These are phyloP conservation scores for Laspeyria flexula DNA, from an alignment of 2,888 invertebrate species.

Conservation along the genomic window DNA sequence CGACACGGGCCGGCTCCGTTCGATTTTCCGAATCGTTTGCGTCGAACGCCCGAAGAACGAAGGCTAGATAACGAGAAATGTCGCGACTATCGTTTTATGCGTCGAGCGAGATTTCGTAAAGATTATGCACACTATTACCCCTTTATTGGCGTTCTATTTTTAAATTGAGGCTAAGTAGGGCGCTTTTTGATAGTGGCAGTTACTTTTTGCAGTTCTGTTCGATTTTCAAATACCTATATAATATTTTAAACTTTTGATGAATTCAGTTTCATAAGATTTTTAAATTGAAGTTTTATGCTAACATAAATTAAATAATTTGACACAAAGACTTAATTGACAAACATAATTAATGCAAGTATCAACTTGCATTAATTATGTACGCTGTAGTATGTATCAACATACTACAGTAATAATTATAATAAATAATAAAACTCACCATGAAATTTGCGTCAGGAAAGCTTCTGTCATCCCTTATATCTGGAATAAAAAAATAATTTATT, in stretches of 20 bases:
- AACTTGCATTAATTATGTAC: too few species aligned
- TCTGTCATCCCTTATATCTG: slow-evolving; percentile 74
- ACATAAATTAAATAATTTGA: too few species aligned
- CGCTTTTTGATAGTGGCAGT: slow-evolving; percentile 18
- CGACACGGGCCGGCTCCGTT: slow-evolving; percentile 70
- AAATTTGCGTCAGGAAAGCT: slow-evolving; percentile 46
- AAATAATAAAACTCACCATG: slow-evolving; percentile 61
- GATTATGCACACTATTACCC: slow-evolving; percentile 46
- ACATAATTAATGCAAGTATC: too few species aligned
- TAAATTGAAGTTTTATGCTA: neutral
- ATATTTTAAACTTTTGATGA: neutral
- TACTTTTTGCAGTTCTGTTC: slow-evolving; percentile 14
- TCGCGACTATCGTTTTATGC: slow-evolving; percentile 72
- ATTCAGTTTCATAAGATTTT: neutral
- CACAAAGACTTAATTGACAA: too few species aligned
- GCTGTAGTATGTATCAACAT: too few species aligned
- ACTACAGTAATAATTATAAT: too few species aligned
- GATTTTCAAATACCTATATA: neutral
- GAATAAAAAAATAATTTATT: slow-evolving; percentile 54
- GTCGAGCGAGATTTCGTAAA: slow-evolving; percentile 49
- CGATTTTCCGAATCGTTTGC: slow-evolving; percentile 84
- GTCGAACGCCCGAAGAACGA: slow-evolving; percentile 53
- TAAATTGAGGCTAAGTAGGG: slow-evolving; percentile 27
- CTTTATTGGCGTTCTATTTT: slow-evolving; percentile 40
- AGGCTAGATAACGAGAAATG: slow-evolving; percentile 75